Evolutionary conservation across 2,113 vertebrate species (phyloP), one percentile per base, ranked within the genome.

Genomic region (Dunckerocampus dactyliophorus): DNA sequence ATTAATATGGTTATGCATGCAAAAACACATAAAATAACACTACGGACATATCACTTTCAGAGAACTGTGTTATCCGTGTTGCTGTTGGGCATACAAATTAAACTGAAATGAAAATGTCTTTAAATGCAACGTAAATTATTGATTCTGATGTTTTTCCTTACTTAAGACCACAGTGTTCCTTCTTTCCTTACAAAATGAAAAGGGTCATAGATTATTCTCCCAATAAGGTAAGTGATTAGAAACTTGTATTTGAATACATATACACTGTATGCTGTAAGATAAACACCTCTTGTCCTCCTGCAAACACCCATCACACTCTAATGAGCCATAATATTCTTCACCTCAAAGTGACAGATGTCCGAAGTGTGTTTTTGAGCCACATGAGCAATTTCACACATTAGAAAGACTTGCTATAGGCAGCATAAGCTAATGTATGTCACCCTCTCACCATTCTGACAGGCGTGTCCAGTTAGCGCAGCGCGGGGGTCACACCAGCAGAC

Each of bases 371-470:
- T 82, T 87, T 84, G 76, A 82, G 65, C 71, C 71, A 71, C 72
- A 79, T 59, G 82, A 84, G 82, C 79, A 81, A 85, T 88, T 87
- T 88, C 88, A 87, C 89, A 86, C 83, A 84, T 75, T 76, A 79
- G 77, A 55, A 81, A 68, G 71, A 87, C 76, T 74, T 59, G 77
- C 82, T 85, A 43, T 43, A 47, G 75, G 59, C 78, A 43, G 73
- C 82, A 81, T 64, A 60, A 86, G 86, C 78, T 85, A 87, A 85
- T 87, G 82, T 77, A 79, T 71, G 82, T 84, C 53, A 52, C 65
- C 70, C 79, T 87, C 84, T 88, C 87, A 88, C 84, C 81, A 66
- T 71, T 81, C 75, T 84, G 84, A 88, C 81, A 87, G 78, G 62
- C 62, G 71, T 37, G 69, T 77, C 69, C 77, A 78, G 69, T 22